Base-by-base conservation (phyloP, 2,888 invertebrate species). In the Sphaerophoria rueppellii region DNA sequence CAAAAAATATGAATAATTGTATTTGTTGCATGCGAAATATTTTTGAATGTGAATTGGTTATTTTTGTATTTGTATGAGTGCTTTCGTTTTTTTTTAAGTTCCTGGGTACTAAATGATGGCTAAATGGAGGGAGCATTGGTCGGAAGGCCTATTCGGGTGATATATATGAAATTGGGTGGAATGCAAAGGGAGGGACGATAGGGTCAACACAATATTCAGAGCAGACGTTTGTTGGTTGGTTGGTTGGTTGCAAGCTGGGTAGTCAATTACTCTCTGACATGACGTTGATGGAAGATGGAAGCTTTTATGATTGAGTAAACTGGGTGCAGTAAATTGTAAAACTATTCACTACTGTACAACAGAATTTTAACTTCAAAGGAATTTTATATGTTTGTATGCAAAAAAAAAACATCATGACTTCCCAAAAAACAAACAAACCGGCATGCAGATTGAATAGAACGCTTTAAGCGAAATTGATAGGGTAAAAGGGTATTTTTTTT, bases 1-100 rank as follows among this genome's bases (percentile, higher is more conserved):
- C 79, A 78, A 70, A 82, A 37, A 82, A 74, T 74, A 71, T 82
- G 82, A 82, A 79, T 74, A 79, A 79, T 74, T 79, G 70, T 65
- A 74, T 79, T 78, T 82, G 82, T 82, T 78, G 79, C 74, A 71
- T 78, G 82, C 74, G 55, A 48, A 72, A 67, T 58, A 72, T 79
- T 63, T 63, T 54, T 46, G 67, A 76, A 46, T 57, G 37, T 34
- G 63, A 63, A 63, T 63, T n/a, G 6, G 50, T 50, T 9, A 12
- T 12, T 48, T 48, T n/a, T 50, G 14, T 37, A 40, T 12, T 12
- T 14, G 52, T 7, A 34, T 16, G 24, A 11, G 46, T 24, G 40
- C 11, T 43, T 7, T 2, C 61, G 37, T 37, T 24, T 9, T 37
- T 37, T 32, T 40, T 40, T 11, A 14, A 37, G 52, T n/a, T 52